phyloP scores from a whole-genome alignment of 2,797 vertebrate species.

The Serranus cabrilla region DNA sequence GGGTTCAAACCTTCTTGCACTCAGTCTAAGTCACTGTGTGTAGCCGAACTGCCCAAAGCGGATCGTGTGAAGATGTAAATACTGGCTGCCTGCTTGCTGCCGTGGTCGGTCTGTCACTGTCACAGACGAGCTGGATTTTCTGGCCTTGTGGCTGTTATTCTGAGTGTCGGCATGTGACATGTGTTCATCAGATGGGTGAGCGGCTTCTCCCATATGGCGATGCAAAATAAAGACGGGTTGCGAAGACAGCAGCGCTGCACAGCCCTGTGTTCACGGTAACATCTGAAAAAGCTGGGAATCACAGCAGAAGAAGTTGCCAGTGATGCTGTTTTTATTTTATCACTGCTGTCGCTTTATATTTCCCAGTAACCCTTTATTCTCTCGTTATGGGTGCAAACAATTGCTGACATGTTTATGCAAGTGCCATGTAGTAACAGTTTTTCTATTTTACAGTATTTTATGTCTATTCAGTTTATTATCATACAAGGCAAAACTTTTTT shows the following conservation, averaged over 20 bases:
- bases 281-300: constrained; percentile 60
- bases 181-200: constrained; percentile 74
- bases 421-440: not conserved
- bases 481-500: too few relatives aligned
- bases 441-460: not conserved
- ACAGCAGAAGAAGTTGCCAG: constrained; percentile 26
- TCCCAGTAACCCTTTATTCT: not conserved
- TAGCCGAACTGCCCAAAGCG: not conserved
- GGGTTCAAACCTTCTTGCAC: not conserved
- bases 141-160: constrained; percentile 56
- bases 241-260: constrained; percentile 31
- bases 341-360: not conserved
- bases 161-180: constrained; percentile 64
- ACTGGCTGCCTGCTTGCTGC: constrained; percentile 34
- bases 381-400: not conserved
- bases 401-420: not conserved
- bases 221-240: constrained; percentile 54
- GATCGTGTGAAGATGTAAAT: constrained; percentile 30
- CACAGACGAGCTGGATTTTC: constrained; percentile 53
- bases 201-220: constrained; percentile 59
- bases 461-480: too few relatives aligned
- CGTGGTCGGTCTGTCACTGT: constrained; percentile 40
- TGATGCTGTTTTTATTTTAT: constrained; percentile 16
- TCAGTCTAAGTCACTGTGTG: not conserved
- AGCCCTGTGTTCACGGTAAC: constrained; percentile 38